Percentiles rank a stretch among this genome's conserved stretches.
These are phyloP conservation scores for Elmis aenea DNA, from an alignment of 2,888 invertebrate genomes.

Conservation along the genomic window DNA sequence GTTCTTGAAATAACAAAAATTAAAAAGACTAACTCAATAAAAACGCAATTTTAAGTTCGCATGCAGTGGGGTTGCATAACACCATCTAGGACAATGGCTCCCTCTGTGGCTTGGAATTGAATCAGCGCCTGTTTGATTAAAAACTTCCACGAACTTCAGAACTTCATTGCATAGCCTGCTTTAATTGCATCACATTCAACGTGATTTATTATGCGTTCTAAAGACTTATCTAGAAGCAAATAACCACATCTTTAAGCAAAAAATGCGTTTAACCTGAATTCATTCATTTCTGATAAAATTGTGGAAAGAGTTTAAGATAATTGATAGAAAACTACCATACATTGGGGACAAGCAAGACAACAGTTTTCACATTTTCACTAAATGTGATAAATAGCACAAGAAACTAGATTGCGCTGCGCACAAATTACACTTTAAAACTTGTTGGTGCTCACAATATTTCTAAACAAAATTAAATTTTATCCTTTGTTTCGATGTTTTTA, in stretches of 20 bases:
- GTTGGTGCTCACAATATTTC: too few species aligned
- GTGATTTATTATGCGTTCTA: constrained; percentile 39
- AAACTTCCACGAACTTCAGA: constrained; percentile 38
- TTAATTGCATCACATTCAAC: constrained; percentile 40
- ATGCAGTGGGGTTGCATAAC: constrained; percentile 36
- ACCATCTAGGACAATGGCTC: constrained; percentile 37
- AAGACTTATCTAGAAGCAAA: constrained; percentile 20
- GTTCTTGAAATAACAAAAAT: too few species aligned
- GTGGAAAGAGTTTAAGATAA: too few species aligned
- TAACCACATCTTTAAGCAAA: constrained; percentile 1
- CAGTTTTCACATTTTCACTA: too few species aligned
- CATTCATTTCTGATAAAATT: background rate
- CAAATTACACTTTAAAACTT: too few species aligned
- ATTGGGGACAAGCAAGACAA: too few species aligned
- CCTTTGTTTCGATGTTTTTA: too few species aligned
- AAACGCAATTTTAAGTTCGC: constrained; percentile 41
- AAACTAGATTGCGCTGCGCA: too few species aligned
- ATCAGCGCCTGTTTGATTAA: constrained; percentile 43
- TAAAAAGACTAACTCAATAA: constrained; percentile 39
- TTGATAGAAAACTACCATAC: too few species aligned
- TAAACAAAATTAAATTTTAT: too few species aligned
- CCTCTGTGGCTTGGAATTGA: constrained; percentile 39
- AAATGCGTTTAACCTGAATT: background rate
- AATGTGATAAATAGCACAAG: too few species aligned
- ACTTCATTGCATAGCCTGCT: constrained; percentile 37